Evolutionary conservation across 2,888 invertebrate genomes (phyloP).

Genomic region (Rotaria macrura): DNA sequence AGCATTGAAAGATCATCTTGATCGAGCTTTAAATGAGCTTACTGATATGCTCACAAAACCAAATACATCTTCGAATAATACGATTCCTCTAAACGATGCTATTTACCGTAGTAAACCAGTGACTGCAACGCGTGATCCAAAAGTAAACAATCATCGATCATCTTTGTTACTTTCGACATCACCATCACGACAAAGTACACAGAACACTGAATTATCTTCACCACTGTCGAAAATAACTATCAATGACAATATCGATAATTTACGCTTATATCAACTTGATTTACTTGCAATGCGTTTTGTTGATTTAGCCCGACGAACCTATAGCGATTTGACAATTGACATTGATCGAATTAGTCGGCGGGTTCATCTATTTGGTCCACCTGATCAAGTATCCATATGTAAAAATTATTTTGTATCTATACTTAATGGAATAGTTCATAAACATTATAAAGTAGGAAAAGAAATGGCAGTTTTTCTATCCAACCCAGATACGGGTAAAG

Average conservation of each 20-base stretch:
- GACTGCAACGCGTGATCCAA: neutral
- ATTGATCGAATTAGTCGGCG: neutral
- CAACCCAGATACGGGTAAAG: neutral
- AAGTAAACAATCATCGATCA: neutral
- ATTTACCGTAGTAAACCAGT: neutral
- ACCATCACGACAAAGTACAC: neutral
- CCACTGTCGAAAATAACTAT: neutral
- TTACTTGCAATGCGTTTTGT: neutral
- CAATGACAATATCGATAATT: neutral
- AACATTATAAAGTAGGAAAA: neutral
- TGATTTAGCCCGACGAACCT: neutral
- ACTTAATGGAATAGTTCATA: neutral
- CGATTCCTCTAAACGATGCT: neutral
- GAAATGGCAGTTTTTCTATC: conserved; percentile 16
- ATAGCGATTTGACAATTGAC: neutral
- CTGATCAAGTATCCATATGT: neutral
- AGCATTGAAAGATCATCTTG: conserved; percentile 12
- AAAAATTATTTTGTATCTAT: conserved; percentile 14
- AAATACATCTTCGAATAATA: neutral
- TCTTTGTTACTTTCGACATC: neutral
- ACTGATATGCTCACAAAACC: neutral
- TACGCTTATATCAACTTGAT: conserved; percentile 10
- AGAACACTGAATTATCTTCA: neutral
- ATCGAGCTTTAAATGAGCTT: conserved; percentile 3
- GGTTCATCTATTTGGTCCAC: neutral